These are phyloP conservation scores for Drosophila suboccidentalis DNA, from an alignment of 2,888 invertebrate genomes.

Conservation along the genomic window DNA sequence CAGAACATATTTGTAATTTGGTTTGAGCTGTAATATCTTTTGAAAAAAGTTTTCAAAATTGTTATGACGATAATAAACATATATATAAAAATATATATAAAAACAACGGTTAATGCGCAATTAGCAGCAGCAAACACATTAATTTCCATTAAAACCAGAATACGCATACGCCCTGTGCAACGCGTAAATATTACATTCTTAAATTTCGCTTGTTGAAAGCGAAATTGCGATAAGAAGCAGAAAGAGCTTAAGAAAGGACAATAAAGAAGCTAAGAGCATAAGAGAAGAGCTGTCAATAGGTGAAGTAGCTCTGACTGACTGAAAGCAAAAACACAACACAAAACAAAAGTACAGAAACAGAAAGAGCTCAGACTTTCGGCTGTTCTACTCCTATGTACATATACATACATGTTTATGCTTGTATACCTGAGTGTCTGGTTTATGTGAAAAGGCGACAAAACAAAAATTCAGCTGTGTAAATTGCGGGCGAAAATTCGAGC, in stretches of 20 bases:
- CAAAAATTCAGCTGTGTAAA: constrained; percentile 64
- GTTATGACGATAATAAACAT: constrained; percentile 61
- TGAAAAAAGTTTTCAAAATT: constrained; percentile 14
- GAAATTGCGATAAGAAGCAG: constrained; percentile 29
- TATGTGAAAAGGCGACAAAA: constrained; percentile 48
- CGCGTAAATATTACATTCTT: constrained; percentile 64
- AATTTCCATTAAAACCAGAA: constrained; percentile 65
- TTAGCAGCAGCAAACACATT: constrained; percentile 67
- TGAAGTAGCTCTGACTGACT: constrained; percentile 31
- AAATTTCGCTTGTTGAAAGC: constrained; percentile 38
- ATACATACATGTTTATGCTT: constrained; percentile 6
- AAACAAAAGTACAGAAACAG: constrained; percentile 33
- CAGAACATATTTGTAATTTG: constrained; percentile 25
- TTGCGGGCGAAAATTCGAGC: constrained; percentile 41
- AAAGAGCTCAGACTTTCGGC: constrained; percentile 46
- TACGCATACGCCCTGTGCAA: constrained; percentile 63
- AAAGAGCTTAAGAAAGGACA: constrained; percentile 2
- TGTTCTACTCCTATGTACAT: constrained; percentile 23
- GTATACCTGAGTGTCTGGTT: constrained; percentile 47
- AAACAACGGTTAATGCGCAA: constrained; percentile 56
- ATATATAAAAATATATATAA: constrained; percentile 66
- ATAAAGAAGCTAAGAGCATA: constrained; percentile 13
- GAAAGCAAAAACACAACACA: constrained; percentile 48
- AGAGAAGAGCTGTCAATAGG: constrained; percentile 56
- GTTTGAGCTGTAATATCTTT: constrained; percentile 13